Conservation (phyloP, 2,888 invertebrate genomes). For the Ophonus ardosiacus region DNA sequence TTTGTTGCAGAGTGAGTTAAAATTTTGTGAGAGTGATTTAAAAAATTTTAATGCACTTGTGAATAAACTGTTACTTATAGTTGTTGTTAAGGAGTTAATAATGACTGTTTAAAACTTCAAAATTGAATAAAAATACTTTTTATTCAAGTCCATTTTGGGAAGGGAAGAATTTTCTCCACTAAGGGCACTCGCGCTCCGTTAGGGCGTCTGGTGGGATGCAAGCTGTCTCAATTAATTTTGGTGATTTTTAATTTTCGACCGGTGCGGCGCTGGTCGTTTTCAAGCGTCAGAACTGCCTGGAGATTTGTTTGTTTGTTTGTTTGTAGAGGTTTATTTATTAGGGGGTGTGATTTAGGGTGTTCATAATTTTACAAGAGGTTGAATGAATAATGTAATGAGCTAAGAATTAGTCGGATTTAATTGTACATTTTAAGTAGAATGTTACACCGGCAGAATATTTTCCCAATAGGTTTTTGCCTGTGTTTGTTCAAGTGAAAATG, state of each 20-base stretch:
- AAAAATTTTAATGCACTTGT: too few relatives aligned
- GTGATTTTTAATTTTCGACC: constrained; percentile 57
- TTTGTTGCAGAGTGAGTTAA: too few relatives aligned
- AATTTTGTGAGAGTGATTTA: too few relatives aligned
- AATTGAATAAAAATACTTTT: too few relatives aligned
- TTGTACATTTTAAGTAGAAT: not conserved
- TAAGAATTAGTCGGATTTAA: constrained; percentile 20
- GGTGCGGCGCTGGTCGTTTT: constrained; percentile 12
- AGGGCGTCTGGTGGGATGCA: constrained; percentile 27
- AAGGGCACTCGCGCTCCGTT: not conserved
- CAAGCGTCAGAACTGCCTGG: not conserved
- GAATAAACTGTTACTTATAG: too few relatives aligned
- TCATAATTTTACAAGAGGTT: constrained; percentile 26
- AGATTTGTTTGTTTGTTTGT: constrained; percentile 14
- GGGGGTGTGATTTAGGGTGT: constrained; percentile 50
- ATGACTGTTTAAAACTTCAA: too few relatives aligned
- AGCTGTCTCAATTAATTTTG: constrained; percentile 61
- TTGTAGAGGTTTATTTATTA: constrained; percentile 43
- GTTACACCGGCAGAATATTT: too few relatives aligned
- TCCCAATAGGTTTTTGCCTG: too few relatives aligned
- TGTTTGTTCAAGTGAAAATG: too few relatives aligned
- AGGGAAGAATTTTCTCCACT: not conserved
- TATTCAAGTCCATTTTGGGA: not conserved
- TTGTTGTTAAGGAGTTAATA: too few relatives aligned
- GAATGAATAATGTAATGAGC: constrained; percentile 27